Evolutionary conservation across 2,888 invertebrate genomes (phyloP).

Genomic region (Physocephala rufipes): DNA sequence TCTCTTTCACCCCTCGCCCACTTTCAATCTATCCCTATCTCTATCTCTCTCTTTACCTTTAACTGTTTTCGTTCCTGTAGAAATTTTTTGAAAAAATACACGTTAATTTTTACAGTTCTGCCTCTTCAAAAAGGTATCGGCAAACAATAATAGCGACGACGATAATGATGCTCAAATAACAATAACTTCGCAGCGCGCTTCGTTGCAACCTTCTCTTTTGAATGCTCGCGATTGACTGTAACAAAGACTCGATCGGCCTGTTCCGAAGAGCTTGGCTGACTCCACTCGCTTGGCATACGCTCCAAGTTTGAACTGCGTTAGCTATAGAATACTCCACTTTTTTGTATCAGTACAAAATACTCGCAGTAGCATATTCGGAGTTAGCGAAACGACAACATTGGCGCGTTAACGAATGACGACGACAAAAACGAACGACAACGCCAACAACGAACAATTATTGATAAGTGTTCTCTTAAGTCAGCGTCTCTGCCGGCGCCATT

Average conservation of each 20-base stretch:
- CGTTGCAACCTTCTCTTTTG: slow-evolving; percentile 26
- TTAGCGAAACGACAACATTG: neutral
- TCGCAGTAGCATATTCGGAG: neutral
- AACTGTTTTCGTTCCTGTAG: slow-evolving; percentile 1
- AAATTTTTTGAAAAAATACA: slow-evolving; percentile 19
- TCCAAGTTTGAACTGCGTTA: neutral
- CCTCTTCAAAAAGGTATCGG: too few species aligned
- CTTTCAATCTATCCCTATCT: too few species aligned
- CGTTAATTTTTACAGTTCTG: slow-evolving; percentile 16
- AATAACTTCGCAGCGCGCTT: neutral
- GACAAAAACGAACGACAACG: neutral
- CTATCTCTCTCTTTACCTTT: too few species aligned
- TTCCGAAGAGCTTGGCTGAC: slow-evolving; percentile 11
- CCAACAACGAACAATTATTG: too few species aligned
- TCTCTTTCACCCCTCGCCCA: too few species aligned
- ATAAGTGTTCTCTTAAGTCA: too few species aligned
- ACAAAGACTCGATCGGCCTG: slow-evolving; percentile 14
- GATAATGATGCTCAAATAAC: neutral
- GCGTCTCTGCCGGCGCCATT: too few species aligned
- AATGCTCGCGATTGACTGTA: slow-evolving; percentile 31
- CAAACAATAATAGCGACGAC: too few species aligned
- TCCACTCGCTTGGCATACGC: slow-evolving; percentile 2
- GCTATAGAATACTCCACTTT: neutral
- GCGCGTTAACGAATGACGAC: neutral
- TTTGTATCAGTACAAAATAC: neutral